Base-by-base conservation (phyloP, 2,797 vertebrate genomes). In the Xenops minutus region DNA sequence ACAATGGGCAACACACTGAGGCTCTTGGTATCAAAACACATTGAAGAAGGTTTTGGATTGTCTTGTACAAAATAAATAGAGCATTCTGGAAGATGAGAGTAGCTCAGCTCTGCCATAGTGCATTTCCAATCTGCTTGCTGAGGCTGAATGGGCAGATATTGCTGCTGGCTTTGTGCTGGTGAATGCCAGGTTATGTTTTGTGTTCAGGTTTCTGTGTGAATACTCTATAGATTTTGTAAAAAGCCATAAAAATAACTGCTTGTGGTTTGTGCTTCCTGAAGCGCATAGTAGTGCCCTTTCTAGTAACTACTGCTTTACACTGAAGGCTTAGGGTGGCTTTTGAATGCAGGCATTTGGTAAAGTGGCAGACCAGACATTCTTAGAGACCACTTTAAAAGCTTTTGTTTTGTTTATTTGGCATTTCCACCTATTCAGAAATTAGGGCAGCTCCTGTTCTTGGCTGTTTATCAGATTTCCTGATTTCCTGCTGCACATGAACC, bases 391-490 rank as follows among this genome's bases (percentile, higher is more conserved):
- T 96, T 91, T 48, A 66, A 94, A 93, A 74, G 44, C 68, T 89
- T 91, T 85, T 89, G 87, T 75, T 91, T 85, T 96, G 62, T 95
- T 97, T 96, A 92, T 91, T 95, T 89, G 78, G 67, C 58, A 56
- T 95, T 97, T 96, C 94, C 96, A 86, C 76, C 89, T 93, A 96
- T 96, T 97, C 85, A 97, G 41, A 96, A 88, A 84, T 59, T 49
- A 54, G 66, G 85, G 96, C 85, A 92, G 89, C 59, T 94, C 91
- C 62, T 52, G 39, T 89, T 91, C 87, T 93, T 85, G 36, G 59
- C 34, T 64, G 5, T 69, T 92, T 92, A 89, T 94, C 87, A 84
- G 43, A 37, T 88, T 96, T 96, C 95, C 95, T 93, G 82, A 79
- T 96, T 79, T 76, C 24, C 48, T 46, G 39, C 76, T 88, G 48